A percentile compares a stretch with the other conserved stretches of the same genome.
phyloP scores from a whole-genome alignment of 2,113 vertebrate genomes.

The Protobothrops mucrosquamatus region DNA sequence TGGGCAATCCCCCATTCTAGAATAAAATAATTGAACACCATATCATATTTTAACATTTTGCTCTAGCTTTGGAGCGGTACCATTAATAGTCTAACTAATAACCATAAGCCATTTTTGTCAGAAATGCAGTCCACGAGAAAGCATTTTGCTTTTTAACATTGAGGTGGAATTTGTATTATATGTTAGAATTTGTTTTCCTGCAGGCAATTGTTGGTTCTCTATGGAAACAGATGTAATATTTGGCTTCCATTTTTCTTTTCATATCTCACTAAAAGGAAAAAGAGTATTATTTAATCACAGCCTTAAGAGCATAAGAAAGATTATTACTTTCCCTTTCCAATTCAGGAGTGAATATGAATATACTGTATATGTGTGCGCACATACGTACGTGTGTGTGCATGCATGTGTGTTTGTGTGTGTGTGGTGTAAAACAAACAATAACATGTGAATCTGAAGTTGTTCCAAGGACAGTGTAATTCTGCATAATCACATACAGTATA shows the following conservation, averaged over 20 bases:
- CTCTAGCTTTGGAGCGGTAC: neutral
- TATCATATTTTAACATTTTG: neutral
- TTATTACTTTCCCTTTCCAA: neutral
- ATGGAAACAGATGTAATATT: conserved; percentile 22
- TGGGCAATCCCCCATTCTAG: neutral
- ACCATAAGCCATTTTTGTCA: neutral
- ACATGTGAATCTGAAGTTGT: neutral
- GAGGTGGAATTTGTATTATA: conserved; percentile 26
- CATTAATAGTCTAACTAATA: conserved; percentile 4
- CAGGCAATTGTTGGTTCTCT: neutral
- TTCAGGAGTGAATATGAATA: neutral
- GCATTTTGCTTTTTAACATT: conserved; percentile 20
- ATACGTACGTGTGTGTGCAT: too few species aligned
- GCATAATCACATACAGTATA: neutral
- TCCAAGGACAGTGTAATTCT: neutral
- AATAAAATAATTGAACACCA: neutral
- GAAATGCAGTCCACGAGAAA: neutral
- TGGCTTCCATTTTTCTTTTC: conserved; percentile 46
- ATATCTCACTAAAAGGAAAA: conserved; percentile 46
- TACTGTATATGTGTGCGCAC: neutral
- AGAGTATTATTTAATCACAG: neutral
- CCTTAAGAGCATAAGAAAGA: neutral
- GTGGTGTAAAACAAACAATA: neutral
- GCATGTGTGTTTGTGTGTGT: too few species aligned
- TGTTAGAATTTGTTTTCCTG: conserved; percentile 17